Percentiles rank a stretch among this genome's conserved stretches.
These are phyloP conservation scores for Bubo bubo DNA, from an alignment of 2,113 vertebrate genomes.

Conservation along the genomic window DNA sequence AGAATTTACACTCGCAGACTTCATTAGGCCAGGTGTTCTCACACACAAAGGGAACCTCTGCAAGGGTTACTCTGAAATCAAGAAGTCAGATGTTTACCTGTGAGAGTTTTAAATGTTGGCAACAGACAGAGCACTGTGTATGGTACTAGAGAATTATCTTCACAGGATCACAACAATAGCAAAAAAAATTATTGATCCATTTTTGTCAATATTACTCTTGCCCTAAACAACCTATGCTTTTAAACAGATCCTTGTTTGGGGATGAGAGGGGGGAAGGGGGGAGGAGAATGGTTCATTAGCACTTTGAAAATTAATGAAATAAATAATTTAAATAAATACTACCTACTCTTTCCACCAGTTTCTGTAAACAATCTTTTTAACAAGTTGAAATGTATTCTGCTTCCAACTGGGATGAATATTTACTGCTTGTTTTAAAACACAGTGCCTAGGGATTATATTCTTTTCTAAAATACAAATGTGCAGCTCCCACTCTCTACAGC, in stretches of 20 bases:
- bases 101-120: neutral
- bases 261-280: rapidly evolving
- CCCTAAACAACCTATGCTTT: neutral
- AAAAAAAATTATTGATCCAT: neutral
- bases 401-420: conserved; percentile 9
- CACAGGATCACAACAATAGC: neutral
- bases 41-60: neutral
- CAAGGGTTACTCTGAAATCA: neutral
- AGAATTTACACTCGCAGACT: neutral
- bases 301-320: conserved; percentile 1
- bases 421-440: conserved; percentile 36
- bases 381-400: neutral
- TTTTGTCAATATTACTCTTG: neutral
- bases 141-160: neutral
- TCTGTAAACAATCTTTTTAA: conserved; percentile 30
- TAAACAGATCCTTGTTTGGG: neutral
- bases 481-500: neutral
- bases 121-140: neutral
- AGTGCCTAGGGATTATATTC: neutral
- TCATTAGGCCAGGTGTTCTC: neutral
- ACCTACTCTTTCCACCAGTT: neutral
- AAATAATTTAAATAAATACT: conserved; percentile 25
- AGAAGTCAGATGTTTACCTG: neutral
- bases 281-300: neutral
- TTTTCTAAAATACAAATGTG: neutral